Conservation (phyloP, 2,113 vertebrate genomes). For the Xiphophorus hellerii region DNA sequence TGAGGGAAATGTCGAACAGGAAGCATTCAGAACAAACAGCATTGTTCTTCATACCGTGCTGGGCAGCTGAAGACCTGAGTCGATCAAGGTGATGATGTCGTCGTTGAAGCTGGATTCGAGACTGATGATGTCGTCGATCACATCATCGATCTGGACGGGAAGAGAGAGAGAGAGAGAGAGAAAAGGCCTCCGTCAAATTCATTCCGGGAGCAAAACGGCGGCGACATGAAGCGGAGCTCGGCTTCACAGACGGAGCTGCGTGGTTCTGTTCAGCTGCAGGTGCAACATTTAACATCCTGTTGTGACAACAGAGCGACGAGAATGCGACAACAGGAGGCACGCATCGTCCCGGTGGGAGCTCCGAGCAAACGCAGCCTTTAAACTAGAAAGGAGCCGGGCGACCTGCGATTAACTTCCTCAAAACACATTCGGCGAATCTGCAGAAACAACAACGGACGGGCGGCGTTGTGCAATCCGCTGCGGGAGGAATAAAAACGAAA, state of each 20-base stretch:
- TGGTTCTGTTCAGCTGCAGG: slow-evolving; percentile 49
- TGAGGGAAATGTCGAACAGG: slow-evolving; percentile 22
- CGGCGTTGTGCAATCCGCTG: slow-evolving; percentile 38
- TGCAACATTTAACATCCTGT: slow-evolving; percentile 75
- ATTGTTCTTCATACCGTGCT: slow-evolving; percentile 82
- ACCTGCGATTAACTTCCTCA: slow-evolving; percentile 49
- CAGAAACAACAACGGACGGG: slow-evolving; percentile 21
- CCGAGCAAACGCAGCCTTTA: slow-evolving; percentile 60
- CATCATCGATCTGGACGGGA: slow-evolving; percentile 86
- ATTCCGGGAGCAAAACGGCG: not conserved
- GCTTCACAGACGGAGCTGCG: slow-evolving; percentile 25
- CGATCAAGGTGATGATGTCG: slow-evolving; percentile 87
- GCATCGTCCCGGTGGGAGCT: slow-evolving; percentile 48
- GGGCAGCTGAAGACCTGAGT: slow-evolving; percentile 86
- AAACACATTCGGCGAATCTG: slow-evolving; percentile 17
- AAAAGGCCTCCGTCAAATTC: not conserved
- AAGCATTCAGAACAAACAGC: slow-evolving; percentile 15
- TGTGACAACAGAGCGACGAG: slow-evolving; percentile 66
- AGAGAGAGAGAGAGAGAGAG: slow-evolving; percentile 18
- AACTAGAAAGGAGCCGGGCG: slow-evolving; percentile 32
- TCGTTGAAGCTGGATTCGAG: slow-evolving; percentile 93
- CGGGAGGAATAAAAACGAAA: slow-evolving; percentile 21
- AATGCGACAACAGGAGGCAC: slow-evolving; percentile 42
- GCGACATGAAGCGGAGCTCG: not conserved
- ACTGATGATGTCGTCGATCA: slow-evolving; percentile 94